Conservation (phyloP, 2,113 vertebrate species). For the Dasyprocta punctata region DNA sequence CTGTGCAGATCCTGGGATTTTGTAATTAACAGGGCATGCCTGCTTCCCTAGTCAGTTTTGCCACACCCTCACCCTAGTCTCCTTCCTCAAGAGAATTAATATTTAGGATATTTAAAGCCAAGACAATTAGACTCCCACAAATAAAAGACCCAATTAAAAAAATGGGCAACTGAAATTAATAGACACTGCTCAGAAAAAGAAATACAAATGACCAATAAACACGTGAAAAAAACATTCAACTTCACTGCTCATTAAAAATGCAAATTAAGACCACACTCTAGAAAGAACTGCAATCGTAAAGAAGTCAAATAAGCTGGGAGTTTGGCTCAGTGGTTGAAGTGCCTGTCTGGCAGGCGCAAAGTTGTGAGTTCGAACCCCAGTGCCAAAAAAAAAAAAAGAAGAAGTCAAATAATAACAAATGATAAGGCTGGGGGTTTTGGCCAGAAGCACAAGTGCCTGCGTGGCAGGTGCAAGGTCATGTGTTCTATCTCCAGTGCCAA, state of each 20-base stretch:
- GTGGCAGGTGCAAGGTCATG: too few relatives aligned
- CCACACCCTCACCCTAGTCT: not conserved
- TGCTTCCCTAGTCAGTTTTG: not conserved
- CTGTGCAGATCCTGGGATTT: not conserved
- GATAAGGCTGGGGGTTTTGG: too few relatives aligned
- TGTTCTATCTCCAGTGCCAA: too few relatives aligned
- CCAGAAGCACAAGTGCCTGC: too few relatives aligned
- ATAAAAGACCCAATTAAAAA: not conserved
- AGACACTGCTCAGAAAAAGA: not conserved
- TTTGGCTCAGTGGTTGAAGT: too few relatives aligned
- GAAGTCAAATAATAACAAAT: too few relatives aligned
- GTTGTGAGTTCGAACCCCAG: too few relatives aligned
- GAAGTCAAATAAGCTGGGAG: not conserved
- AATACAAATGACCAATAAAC: not conserved
- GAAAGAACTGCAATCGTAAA: not conserved
- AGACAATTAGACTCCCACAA: not conserved
- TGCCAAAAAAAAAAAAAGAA: too few relatives aligned
- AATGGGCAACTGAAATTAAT: not conserved
- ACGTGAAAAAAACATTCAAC: not conserved
- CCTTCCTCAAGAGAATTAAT: not conserved
- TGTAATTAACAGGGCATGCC: not conserved
- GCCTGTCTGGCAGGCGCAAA: too few relatives aligned
- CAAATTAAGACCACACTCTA: not conserved
- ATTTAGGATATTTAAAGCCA: not conserved
- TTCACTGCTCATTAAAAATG: not conserved